phyloP scores from a whole-genome alignment of 2,888 invertebrate genomes.

The Xanthostigma xanthostigma region DNA sequence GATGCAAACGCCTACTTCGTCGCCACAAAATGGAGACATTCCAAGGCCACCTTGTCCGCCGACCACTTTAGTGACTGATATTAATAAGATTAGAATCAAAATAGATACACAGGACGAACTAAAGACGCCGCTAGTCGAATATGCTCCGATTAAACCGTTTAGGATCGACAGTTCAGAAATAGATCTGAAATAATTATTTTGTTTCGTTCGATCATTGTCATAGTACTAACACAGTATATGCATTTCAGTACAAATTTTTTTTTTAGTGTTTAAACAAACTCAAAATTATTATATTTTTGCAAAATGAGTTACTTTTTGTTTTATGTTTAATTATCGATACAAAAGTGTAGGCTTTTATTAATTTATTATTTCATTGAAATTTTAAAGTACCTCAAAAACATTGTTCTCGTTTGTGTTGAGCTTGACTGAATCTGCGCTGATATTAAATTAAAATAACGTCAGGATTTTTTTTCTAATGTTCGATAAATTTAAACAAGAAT shows the following conservation, averaged over 20 bases:
- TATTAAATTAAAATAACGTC: too few relatives aligned
- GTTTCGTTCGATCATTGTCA: background rate
- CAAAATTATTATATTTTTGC: background rate
- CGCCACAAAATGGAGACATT: slow-evolving; percentile 35
- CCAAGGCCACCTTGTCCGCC: slow-evolving; percentile 27
- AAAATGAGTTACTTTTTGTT: background rate
- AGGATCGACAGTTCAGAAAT: slow-evolving; percentile 25
- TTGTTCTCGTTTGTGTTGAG: too few relatives aligned
- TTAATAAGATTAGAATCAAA: slow-evolving; percentile 58
- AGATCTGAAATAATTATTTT: slow-evolving; percentile 20
- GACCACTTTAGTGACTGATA: slow-evolving; percentile 36
- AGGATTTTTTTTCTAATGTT: too few relatives aligned
- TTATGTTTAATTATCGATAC: too few relatives aligned
- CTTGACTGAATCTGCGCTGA: too few relatives aligned
- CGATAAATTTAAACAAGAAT: too few relatives aligned
- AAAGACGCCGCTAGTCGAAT: slow-evolving; percentile 45
- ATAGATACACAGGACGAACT: slow-evolving; percentile 52
- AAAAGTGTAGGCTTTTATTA: too few relatives aligned
- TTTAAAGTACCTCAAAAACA: too few relatives aligned
- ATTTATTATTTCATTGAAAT: too few relatives aligned
- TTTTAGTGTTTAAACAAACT: background rate
- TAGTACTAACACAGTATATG: background rate
- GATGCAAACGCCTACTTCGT: slow-evolving; percentile 33
- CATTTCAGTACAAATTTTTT: background rate
- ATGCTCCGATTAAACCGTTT: slow-evolving; percentile 34